A percentile compares a stretch with the other conserved stretches of the same genome.
Conservation (phyloP, 2,797 vertebrate genomes). For the Lateolabrax maculatus region DNA sequence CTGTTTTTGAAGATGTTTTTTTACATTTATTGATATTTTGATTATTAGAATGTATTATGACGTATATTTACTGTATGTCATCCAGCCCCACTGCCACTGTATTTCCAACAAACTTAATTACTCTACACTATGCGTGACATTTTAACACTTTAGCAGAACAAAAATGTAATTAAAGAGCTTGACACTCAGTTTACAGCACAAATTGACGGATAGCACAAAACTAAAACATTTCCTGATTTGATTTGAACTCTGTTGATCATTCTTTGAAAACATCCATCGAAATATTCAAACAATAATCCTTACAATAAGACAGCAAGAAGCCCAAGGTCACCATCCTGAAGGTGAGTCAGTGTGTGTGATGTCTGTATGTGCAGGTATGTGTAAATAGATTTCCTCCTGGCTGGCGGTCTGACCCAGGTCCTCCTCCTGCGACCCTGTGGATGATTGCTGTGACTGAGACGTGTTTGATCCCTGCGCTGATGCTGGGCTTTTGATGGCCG, state of each 20-base stretch:
- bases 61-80: too few relatives aligned
- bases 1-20: neutral
- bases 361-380: conserved; percentile 37
- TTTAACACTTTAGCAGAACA: neutral
- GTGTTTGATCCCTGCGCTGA: conserved; percentile 68
- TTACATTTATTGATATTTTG: neutral
- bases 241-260: neutral
- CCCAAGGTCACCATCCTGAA: conserved; percentile 58
- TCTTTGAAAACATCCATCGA: neutral
- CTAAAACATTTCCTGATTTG: neutral
- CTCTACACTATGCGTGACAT: neutral
- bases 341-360: conserved; percentile 40
- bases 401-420: conserved; percentile 55
- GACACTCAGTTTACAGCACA: neutral
- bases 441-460: conserved; percentile 68
- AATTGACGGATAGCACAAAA: neutral
- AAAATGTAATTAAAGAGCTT: neutral
- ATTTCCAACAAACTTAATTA: neutral
- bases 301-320: neutral
- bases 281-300: neutral
- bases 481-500: conserved; percentile 74
- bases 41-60: neutral
- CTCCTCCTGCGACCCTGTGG: conserved; percentile 55
- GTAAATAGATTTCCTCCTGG: conserved; percentile 62
- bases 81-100: too few relatives aligned